Evolutionary conservation across 1,140 invertebrate genomes (phyloP), one percentile per base, ranked within the genome.

Genomic region (Pseudomyrmex flavicornis): DNA sequence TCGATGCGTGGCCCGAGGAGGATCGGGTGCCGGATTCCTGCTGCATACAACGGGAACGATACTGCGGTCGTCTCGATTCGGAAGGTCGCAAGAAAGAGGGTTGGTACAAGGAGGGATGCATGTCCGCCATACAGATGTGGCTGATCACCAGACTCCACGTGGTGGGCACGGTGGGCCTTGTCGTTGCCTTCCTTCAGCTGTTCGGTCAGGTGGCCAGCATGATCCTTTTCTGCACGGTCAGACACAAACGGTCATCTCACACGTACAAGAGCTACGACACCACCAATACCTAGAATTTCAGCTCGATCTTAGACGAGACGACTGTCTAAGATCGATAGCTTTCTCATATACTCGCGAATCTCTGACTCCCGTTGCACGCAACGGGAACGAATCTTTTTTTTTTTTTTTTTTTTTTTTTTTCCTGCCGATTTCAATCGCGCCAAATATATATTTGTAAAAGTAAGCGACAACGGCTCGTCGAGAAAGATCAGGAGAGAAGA

Each of bases 21-120:
- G 95, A 96, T 74, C 95, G 95, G 87, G 97, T 98, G 0, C 97
- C 97, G 1, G 96, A 97, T 84, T 97, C 97, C 0, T 98, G 98
- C 91, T 98, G 98, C 91, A 90, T 96, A n/a, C 93, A 94, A 44
- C 93, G 93, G 50, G 95, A 95, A 84, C 93, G 94, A 26, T 94
- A 94, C 44, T 94, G 94, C 62, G 94, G 94, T 46, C 88, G 92
- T 2, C 84, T 92, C 2, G 90, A 93, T 59, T 75, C 88, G 20
- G 93, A 94, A 61, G 95, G 95, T n/a, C 93, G 93, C 63, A 95
- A 96, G 85, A 95, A 95, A 13, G 94, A 95, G 59, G 90, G 95
- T 2, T 97, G 96, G 95, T 96, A 95, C 92, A 94, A 95, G 70
- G 95, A 96, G 80, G 97, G 97, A n/a, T 97, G 97, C 88, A 95